Evolutionary conservation across 2,888 invertebrate species (phyloP).

Genomic region (Omphaloscelis lunosa): DNA sequence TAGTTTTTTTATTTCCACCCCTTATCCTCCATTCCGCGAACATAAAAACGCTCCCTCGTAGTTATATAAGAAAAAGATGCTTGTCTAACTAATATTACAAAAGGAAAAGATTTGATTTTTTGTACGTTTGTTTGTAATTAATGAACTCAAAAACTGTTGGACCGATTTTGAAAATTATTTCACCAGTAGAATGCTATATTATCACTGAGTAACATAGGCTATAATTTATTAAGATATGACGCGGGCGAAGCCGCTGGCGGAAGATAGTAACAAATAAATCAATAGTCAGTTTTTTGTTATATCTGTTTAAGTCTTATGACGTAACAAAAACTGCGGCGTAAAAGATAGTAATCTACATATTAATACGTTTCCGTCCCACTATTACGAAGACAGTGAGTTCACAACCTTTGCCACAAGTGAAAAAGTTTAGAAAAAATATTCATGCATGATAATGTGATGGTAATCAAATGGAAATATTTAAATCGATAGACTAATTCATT

Average conservation of each 20-base stretch:
- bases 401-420: slow-evolving; percentile 60
- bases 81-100: not conserved
- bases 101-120: no score
- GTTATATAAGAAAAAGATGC: slow-evolving; percentile 7
- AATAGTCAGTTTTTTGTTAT: slow-evolving; percentile 13
- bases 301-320: slow-evolving; percentile 22
- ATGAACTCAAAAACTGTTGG: no score
- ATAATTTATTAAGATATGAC: no score
- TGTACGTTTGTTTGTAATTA: no score
- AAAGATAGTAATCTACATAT: slow-evolving; percentile 55
- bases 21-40: no score
- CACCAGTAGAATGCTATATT: no score
- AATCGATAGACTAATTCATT: slow-evolving; percentile 29
- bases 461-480: slow-evolving; percentile 55
- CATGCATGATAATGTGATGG: slow-evolving; percentile 66
- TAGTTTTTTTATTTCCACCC: no score
- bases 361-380: slow-evolving; percentile 58
- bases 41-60: no score
- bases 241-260: no score
- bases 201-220: no score
- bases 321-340: slow-evolving; percentile 58
- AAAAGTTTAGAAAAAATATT: slow-evolving; percentile 67
- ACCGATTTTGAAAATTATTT: no score
- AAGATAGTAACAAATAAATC: slow-evolving; percentile 4
- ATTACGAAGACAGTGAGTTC: slow-evolving; percentile 57